Evolutionary conservation across 2,888 invertebrate species (phyloP), one percentile per base, ranked within the genome.

Genomic region (Sphaerophoria taeniata): DNA sequence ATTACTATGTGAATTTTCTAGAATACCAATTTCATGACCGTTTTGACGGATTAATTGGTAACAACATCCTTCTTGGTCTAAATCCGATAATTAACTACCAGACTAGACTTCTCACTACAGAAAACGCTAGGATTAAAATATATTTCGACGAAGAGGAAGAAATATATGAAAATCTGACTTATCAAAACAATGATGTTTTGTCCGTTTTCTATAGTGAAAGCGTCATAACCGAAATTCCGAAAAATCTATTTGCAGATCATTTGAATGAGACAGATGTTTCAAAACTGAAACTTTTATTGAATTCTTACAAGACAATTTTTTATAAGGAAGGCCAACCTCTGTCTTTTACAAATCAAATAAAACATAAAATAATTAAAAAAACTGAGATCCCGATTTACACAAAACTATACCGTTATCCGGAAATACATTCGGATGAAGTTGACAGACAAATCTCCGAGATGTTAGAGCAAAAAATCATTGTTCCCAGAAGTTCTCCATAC

Each of bases 401-500:
- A 14, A 80, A 74, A 69, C 16, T 53, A 3, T 80, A 80, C n/a
- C 49, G 80, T n/a, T 74, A 80, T 56, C 31, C 33, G n/a, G 56
- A 56, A 14, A 56, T n/a, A 12, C 74, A 80, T 47, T 34, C 67
- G 11, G 7, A 60, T 14, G 74, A 74, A 67, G 78, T 72, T 1
- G 61, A 69, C 6, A 31, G 56, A 36, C 61, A 80, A 65, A 80
- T 80, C 7, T 45, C 58, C 4, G 78, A 83, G 34, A 56, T 56
- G 56, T 56, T 77, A 16, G 16, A 55, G 24, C 65, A 84, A 55
- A 60, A 39, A 43, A 89, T 89, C 31, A 88, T 90, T 7, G 51
- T 67, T 56, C 87, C 76, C 6, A 87, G 87, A 11, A 55, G 70
- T 39, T 85, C 82, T 6, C 89, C 88, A 31, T 89, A 88, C 80